Base-by-base conservation (phyloP, 2,113 vertebrate species). In the Conger conger region DNA sequence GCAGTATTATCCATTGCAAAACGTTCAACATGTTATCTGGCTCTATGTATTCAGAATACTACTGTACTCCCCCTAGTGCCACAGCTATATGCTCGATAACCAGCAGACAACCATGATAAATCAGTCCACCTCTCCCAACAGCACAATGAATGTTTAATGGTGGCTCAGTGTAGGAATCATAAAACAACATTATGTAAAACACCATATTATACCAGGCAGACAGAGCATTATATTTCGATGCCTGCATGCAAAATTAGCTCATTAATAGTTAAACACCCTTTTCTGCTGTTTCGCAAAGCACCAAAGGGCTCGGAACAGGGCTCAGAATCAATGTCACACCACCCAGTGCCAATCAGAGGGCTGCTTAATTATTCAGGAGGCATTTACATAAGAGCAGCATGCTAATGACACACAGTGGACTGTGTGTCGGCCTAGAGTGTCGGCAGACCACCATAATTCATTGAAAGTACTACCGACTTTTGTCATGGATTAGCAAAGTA, bases 141-240 rank as follows among this genome's bases (percentile, higher is more conserved):
- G 40, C 68, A 45, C 11, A 30, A 80, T 86, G 27, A 91, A 93
- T 91, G 53, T 91, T 88, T 91, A 63, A 94, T 80, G 36, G 78
- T 16, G 35, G 36, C 78, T 73, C 68, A 88, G 37, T 89, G 30
- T 15, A 87, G 87, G 76, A 35, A 88, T 79, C 87, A 86, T 86
- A 80, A 88, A 15, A 80, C 53, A 86, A 88, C 82, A 89, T 93
- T 90, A 93, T 93, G 91, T 90, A 92, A 91, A 94, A 93, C 88
- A 91, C 0, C 42, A 79, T 40, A 79, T 81, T 76, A 80, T 86
- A 73, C 81, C 8, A 42, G 79, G 86, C 79, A 88, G 45, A 54
- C 86, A 89, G 33, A 37, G 91, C 86, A 90, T 88, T 83, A 87
- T 88, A 82, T 80, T 45, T 37, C 88, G 78, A 82, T 81, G 17